Base-by-base conservation (phyloP, 2,797 vertebrate species). In the Adrianichthys oophorus region DNA sequence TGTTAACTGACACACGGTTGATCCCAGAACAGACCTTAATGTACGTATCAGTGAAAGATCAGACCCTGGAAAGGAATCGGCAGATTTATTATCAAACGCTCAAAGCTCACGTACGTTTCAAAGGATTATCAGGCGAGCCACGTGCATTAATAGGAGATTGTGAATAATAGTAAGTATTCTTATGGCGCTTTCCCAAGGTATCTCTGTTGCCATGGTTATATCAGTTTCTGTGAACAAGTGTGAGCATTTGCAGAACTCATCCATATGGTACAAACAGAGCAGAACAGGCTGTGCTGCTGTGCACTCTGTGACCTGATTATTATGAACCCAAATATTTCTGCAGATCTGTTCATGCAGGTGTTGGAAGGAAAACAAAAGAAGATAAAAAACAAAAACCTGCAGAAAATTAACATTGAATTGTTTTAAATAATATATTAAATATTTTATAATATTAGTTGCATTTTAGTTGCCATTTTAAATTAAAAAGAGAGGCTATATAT, bases 201-300 rank as follows among this genome's bases (percentile, higher is more conserved):
- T 78, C 82, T 85, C 78, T 72, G 86, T 89, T 90, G 82, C 87
- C 83, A 90, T 89, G 86, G 88, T 83, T 85, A 86, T 86, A 79
- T 83, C 77, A 77, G 79, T 78, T 80, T 85, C 73, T 78, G 76
- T 58, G 76, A 80, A 80, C 53, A 65, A 80, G 72, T 54, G 81
- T 84, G 82, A 78, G 68, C 71, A 56, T 82, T 83, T 76, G 43
- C 57, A 7, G 21, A 79, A 68, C 74, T 74, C 62, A 69, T 62
- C 65, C 61, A 71, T 72, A 74, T 62, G 55, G 76, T 76, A 67
- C 57, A 59, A 71, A 76, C 63, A 49, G 12, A 70, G 50, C 51
- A 58, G 64, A 62, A 62, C 60, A 59, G 41, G 44, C 59, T 60
- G 51, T 37, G 68, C 69, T 83, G 50, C 74, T 68, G 50, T 23